These are phyloP conservation scores for Hydraecia micacea DNA, from an alignment of 2,888 invertebrate genomes.

Conservation along the genomic window DNA sequence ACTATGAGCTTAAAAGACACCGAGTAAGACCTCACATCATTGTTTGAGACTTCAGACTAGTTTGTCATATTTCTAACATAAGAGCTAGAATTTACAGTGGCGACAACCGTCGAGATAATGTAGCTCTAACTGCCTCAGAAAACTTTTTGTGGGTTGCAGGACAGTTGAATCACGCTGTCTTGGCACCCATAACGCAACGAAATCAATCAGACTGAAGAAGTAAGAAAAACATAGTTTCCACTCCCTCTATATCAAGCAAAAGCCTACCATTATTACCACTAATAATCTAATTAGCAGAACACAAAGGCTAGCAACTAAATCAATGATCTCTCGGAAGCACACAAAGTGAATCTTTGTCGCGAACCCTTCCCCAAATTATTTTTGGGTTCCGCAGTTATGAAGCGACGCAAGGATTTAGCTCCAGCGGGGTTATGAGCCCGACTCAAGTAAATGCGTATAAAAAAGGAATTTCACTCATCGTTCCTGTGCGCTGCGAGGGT, in stretches of 20 bases:
- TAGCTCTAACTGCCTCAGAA: neutral
- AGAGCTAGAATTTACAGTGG: no score
- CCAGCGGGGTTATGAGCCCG: conserved; percentile 56
- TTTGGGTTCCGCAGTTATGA: conserved; percentile 64
- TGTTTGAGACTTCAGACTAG: neutral
- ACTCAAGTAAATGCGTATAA: conserved; percentile 63
- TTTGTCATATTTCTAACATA: neutral
- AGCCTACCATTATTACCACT: neutral
- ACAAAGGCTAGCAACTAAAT: conserved; percentile 40
- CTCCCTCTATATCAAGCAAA: neutral
- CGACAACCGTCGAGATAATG: neutral
- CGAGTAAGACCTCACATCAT: no score
- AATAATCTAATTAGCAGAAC: conserved; percentile 37
- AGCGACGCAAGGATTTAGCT: conserved; percentile 61
- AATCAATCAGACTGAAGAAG: neutral
- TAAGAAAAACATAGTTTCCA: neutral
- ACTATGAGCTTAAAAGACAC: neutral
- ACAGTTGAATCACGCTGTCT: no score
- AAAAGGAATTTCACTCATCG: conserved; percentile 65
- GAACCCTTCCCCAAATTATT: conserved; percentile 60
- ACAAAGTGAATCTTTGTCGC: conserved; percentile 60
- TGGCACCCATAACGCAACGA: neutral
- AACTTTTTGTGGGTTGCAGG: neutral
- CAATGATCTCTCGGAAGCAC: conserved; percentile 37
- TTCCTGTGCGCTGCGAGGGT: conserved; percentile 50